These are phyloP conservation scores for Meandrina meandrites DNA, from an alignment of 92 coral and sea anemone species.

Conservation along the genomic window DNA sequence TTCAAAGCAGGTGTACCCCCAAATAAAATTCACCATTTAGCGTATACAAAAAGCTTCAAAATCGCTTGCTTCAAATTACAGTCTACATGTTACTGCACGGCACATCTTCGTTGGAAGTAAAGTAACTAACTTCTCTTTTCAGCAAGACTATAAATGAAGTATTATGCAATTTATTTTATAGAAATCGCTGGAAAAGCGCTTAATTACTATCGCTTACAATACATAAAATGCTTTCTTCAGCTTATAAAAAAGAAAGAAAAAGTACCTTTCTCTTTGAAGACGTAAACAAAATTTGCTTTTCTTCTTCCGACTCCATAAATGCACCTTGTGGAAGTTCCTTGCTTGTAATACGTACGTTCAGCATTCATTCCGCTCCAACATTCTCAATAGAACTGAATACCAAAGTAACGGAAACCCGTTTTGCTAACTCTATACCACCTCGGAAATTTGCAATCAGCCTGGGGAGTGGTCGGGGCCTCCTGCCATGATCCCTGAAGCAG, in stretches of 20 bases:
- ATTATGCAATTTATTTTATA: too few relatives aligned
- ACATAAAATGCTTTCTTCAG: too few relatives aligned
- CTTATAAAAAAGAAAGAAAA: neutral
- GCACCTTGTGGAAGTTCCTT: slow-evolving; percentile 59
- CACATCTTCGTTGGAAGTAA: too few relatives aligned
- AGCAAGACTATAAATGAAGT: too few relatives aligned
- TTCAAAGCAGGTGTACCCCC: too few relatives aligned
- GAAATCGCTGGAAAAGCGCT: too few relatives aligned
- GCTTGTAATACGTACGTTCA: slow-evolving; percentile 49
- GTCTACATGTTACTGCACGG: too few relatives aligned
- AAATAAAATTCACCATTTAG: too few relatives aligned
- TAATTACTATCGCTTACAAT: too few relatives aligned
- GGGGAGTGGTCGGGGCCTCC: slow-evolving; percentile 56
- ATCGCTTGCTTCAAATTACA: too few relatives aligned
- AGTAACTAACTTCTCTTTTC: too few relatives aligned
- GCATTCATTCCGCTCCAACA: slow-evolving; percentile 75
- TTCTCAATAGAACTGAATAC: slow-evolving; percentile 79
- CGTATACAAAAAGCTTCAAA: too few relatives aligned
- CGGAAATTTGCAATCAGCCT: slow-evolving; percentile 66
- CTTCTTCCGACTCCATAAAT: slow-evolving; percentile 63
- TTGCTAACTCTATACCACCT: slow-evolving; percentile 41
- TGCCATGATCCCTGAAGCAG: slow-evolving; percentile 60
- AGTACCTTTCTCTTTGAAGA: slow-evolving; percentile 48
- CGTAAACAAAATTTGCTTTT: slow-evolving; percentile 65
- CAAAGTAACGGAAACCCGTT: slow-evolving; percentile 61